phyloP scores from a whole-genome alignment of 2,797 vertebrate genomes.

The Labeo calbasu region DNA sequence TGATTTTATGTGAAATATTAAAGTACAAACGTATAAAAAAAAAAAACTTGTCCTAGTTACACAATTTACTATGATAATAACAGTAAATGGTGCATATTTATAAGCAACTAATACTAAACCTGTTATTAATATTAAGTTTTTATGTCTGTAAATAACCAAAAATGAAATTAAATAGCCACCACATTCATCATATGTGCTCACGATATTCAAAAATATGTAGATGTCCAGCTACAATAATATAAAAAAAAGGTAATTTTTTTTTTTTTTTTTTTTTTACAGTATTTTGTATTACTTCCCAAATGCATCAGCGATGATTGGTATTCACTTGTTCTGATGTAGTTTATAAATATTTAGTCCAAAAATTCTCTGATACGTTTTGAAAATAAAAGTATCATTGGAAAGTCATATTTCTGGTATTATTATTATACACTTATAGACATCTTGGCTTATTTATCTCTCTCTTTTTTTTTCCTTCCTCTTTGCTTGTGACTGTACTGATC shows the following conservation, averaged over 20 bases:
- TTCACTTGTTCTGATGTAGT: not conserved
- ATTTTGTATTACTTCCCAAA: not conserved
- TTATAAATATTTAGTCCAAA: not conserved
- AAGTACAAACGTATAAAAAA: not conserved
- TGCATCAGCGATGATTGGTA: not conserved
- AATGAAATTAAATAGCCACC: not conserved
- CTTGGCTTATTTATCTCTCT: not conserved
- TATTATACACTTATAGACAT: not conserved
- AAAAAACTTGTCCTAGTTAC: not conserved
- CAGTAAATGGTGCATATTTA: not conserved
- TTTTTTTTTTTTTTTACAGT: not conserved
- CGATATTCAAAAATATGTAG: not conserved
- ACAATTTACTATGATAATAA: not conserved
- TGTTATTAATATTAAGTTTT: not conserved
- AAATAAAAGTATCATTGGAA: not conserved
- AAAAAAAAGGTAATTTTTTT: no score
- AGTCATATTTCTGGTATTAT: not conserved
- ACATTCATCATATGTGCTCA: not conserved
- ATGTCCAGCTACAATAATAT: not conserved
- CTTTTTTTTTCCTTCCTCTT: no score
- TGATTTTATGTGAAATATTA: not conserved
- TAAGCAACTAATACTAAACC: not conserved
- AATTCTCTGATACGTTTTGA: not conserved
- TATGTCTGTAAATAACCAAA: not conserved
- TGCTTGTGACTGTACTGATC: constrained; percentile 25